Conservation (phyloP, 2,113 vertebrate species). For the Tachuris rubrigastra region DNA sequence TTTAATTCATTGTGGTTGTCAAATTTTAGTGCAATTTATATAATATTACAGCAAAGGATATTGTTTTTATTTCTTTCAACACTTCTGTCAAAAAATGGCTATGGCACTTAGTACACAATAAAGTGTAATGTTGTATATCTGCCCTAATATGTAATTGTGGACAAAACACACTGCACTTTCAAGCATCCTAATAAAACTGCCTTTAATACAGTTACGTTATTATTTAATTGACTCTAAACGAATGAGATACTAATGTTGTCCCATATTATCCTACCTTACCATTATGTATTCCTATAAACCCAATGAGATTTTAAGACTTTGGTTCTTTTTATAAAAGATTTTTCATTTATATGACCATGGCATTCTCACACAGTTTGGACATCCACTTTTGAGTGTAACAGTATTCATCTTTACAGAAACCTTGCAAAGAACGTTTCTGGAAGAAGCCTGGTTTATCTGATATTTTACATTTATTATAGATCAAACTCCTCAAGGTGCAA, state of each 20-base stretch:
- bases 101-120: conserved; percentile 65
- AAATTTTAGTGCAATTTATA: conserved; percentile 40
- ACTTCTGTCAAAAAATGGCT: conserved; percentile 63
- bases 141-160: conserved; percentile 19
- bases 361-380: neutral
- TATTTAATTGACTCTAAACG: neutral
- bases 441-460: neutral
- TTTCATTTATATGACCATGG: neutral
- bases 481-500: neutral
- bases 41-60: conserved; percentile 22
- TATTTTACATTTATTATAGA: neutral
- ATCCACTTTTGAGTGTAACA: neutral
- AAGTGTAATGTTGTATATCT: conserved; percentile 64
- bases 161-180: conserved; percentile 11
- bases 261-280: neutral
- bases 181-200: conserved; percentile 30
- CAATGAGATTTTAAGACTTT: neutral
- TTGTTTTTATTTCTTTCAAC: conserved; percentile 58
- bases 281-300: neutral
- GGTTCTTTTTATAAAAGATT: neutral
- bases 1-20: conserved; percentile 18
- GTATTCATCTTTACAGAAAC: neutral
- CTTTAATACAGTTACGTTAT: conserved; percentile 2
- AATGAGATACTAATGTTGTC: neutral
- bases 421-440: neutral